Evolutionary conservation across 2,797 vertebrate species (phyloP).

Genomic region (Sebastes baramenuke): DNA sequence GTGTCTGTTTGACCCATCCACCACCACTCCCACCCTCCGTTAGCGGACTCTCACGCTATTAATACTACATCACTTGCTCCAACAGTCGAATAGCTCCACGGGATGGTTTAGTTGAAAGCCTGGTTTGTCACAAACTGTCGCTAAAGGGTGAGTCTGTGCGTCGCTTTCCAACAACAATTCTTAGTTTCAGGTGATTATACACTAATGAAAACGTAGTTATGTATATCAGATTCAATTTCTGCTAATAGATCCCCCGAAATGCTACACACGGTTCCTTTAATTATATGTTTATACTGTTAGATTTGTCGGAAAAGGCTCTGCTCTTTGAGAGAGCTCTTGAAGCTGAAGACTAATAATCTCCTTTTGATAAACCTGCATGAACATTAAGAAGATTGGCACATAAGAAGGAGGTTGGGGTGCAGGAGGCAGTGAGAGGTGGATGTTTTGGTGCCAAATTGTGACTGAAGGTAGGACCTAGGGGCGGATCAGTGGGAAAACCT

Average conservation of each 20-base stretch:
- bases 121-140: too few relatives aligned
- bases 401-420: not conserved
- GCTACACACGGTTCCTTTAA: not conserved
- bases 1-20: too few relatives aligned
- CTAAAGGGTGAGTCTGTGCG: too few relatives aligned
- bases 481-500: not conserved
- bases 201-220: too few relatives aligned
- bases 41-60: too few relatives aligned
- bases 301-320: not conserved
- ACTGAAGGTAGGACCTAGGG: not conserved
- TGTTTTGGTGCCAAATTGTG: not conserved
- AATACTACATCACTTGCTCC: too few relatives aligned
- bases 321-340: not conserved
- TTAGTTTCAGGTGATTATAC: too few relatives aligned
- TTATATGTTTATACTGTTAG: not conserved
- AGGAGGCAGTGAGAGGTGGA: not conserved
- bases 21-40: too few relatives aligned
- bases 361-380: not conserved
- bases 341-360: not conserved
- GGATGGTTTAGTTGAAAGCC: too few relatives aligned
- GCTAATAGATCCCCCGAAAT: too few relatives aligned
- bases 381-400: not conserved
- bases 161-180: too few relatives aligned
- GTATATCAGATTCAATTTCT: too few relatives aligned
- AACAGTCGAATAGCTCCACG: fast-evolving